Conservation (phyloP, 2,113 vertebrate species). For the Polyodon spathula region DNA sequence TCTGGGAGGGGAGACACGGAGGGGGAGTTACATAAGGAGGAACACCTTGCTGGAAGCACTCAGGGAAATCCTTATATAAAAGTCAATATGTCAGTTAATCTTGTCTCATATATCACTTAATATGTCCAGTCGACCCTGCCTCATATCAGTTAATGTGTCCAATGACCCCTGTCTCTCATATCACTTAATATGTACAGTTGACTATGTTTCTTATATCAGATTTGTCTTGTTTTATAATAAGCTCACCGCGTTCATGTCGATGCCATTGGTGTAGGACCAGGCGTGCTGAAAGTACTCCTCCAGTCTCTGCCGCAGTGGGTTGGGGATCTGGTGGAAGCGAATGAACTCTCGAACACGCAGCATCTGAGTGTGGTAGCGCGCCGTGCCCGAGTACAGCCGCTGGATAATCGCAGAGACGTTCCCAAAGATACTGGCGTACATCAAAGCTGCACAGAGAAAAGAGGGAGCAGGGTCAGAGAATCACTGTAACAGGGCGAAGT, state of each 20-base stretch:
- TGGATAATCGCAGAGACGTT: constrained; percentile 85
- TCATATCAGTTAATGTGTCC: too few species aligned
- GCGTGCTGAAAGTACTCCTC: constrained; percentile 80
- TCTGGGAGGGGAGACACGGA: constrained; percentile 42
- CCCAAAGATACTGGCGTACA: constrained; percentile 86
- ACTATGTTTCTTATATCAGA: too few species aligned
- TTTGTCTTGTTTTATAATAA: neutral
- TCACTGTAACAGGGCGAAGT: neutral
- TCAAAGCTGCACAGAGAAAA: constrained; percentile 54
- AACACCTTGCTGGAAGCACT: constrained; percentile 76
- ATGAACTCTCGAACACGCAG: constrained; percentile 71
- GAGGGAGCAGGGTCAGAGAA: neutral
- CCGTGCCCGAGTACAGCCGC: constrained; percentile 75
- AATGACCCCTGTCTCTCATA: too few species aligned
- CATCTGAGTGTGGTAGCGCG: constrained; percentile 84
- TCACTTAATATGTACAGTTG: too few species aligned
- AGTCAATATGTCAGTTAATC: too few species aligned
- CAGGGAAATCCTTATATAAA: constrained; percentile 80
- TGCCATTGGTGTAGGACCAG: constrained; percentile 81
- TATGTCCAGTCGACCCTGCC: too few species aligned
- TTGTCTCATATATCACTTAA: too few species aligned
- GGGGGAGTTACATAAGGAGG: neutral
- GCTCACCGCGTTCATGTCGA: constrained; percentile 78
- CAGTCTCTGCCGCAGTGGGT: constrained; percentile 67
- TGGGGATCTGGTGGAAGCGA: constrained; percentile 78